Evolutionary conservation across 1,140 invertebrate species (phyloP).

Genomic region (Eriosoma lanigerum): DNA sequence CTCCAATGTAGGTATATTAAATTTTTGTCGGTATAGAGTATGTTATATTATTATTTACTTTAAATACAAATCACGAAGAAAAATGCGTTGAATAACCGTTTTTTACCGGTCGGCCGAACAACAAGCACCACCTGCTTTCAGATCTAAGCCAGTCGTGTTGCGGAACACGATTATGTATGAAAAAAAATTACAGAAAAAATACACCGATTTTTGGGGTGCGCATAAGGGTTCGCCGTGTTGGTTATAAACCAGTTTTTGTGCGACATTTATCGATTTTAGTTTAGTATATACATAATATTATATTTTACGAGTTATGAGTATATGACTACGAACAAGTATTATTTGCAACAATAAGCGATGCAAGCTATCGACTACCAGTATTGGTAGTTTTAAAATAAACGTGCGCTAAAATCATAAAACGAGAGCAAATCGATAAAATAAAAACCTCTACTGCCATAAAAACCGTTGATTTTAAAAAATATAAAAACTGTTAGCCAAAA

Average conservation of each 20-base stretch:
- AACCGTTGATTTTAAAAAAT: too few species aligned
- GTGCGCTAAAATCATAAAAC: neutral
- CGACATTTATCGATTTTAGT: neutral
- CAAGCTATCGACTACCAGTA: neutral
- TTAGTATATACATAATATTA: too few species aligned
- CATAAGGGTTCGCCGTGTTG: neutral
- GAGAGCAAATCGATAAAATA: too few species aligned
- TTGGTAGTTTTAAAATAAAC: neutral
- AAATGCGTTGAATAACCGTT: conserved; percentile 21
- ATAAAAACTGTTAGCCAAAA: too few species aligned
- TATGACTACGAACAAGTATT: neutral
- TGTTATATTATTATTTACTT: too few species aligned
- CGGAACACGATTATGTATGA: neutral
- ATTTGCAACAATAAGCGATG: neutral
- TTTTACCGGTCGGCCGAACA: conserved; percentile 15
- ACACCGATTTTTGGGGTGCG: neutral
- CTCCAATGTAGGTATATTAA: too few species aligned
- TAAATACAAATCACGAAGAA: neutral
- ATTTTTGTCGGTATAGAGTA: too few species aligned
- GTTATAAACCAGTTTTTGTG: neutral
- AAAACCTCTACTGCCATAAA: too few species aligned
- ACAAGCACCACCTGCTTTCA: neutral
- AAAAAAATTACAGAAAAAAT: neutral
- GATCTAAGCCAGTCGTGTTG: neutral
- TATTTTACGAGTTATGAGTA: neutral